Conservation (phyloP, 2,888 invertebrate species). For the Osmoderma eremita region DNA sequence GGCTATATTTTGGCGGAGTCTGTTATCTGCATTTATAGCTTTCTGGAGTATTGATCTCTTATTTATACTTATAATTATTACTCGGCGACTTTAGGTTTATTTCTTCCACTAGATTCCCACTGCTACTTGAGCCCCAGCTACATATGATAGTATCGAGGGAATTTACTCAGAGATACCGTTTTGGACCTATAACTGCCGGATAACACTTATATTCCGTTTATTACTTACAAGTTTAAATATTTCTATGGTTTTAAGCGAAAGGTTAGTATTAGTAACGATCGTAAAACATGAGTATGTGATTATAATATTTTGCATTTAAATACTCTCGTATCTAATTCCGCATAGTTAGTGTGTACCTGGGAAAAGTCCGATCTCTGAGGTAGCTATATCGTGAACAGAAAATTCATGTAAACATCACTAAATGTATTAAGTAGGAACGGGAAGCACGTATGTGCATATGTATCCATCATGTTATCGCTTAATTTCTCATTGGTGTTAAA, state of each 20-base stretch:
- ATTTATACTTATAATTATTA: too few species aligned
- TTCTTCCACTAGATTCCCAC: too few species aligned
- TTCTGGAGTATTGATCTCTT: too few species aligned
- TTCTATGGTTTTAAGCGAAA: constrained; percentile 19
- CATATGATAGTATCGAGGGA: too few species aligned
- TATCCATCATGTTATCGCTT: too few species aligned
- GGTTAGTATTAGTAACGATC: constrained; percentile 7
- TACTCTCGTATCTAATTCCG: constrained; percentile 14
- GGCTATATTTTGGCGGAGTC: too few species aligned
- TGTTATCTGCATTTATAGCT: too few species aligned
- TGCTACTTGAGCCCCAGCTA: too few species aligned
- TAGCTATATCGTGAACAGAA: constrained; percentile 71
- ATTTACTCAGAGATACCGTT: too few species aligned
- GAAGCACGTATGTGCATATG: not conserved
- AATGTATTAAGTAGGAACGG: too few species aligned
- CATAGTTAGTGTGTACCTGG: constrained; percentile 74
- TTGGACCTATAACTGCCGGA: too few species aligned
- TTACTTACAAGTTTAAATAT: not conserved
- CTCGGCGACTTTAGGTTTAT: too few species aligned
- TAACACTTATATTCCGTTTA: not conserved
- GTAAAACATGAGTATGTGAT: constrained; percentile 11
- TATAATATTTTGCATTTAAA: not conserved
- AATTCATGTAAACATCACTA: constrained; percentile 46
- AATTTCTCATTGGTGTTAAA: not conserved
- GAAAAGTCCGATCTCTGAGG: constrained; percentile 92